Evolutionary conservation across 1,140 invertebrate species (phyloP), one percentile per base, ranked within the genome.

Genomic region (Agrilus planipennis): DNA sequence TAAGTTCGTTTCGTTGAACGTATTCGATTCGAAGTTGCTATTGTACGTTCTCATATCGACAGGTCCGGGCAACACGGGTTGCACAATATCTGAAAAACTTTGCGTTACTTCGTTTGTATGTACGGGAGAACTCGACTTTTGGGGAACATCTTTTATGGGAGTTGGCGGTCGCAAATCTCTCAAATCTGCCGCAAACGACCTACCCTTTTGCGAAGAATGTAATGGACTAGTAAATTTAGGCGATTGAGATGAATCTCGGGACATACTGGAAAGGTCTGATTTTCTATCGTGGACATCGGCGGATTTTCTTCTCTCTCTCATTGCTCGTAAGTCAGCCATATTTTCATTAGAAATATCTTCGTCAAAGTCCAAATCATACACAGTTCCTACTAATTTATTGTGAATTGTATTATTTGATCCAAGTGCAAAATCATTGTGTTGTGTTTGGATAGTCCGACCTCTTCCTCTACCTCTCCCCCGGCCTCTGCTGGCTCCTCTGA

Each of bases 21-120:
- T 64, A 51, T 61, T 74, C 57, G 21, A 65, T 58, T 73, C 76
- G 53, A 61, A 72, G 18, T 37, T 30, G 39, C 47, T 55, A 52
- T 75, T 84, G 52, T 89, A 89, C 0, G 84, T 89, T 21, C 86
- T 69, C 84, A 88, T 88, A 60, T 89, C 84, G 2, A 89, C 84
- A 0, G 85, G 84, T 2, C 83, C 84, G 1, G 84, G 84, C 29
- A 88, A 52, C 12, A 86, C 66, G 0, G 84, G 81, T 48, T 76
- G 68, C 2, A 84, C 78, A 22, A 71, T 67, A 51, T 67, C 73
- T 45, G 64, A 69, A 57, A 68, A 77, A 4, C 56, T 45, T 23
- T 57, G 53, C 16, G 42, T 44, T 49, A 61, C 57, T 10, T 20
- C 39, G 11, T 42, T 29, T 19, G 19, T 15, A 9, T 27, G 45